phyloP scores from a whole-genome alignment of 2,113 vertebrate species.

The Tetrax tetrax region DNA sequence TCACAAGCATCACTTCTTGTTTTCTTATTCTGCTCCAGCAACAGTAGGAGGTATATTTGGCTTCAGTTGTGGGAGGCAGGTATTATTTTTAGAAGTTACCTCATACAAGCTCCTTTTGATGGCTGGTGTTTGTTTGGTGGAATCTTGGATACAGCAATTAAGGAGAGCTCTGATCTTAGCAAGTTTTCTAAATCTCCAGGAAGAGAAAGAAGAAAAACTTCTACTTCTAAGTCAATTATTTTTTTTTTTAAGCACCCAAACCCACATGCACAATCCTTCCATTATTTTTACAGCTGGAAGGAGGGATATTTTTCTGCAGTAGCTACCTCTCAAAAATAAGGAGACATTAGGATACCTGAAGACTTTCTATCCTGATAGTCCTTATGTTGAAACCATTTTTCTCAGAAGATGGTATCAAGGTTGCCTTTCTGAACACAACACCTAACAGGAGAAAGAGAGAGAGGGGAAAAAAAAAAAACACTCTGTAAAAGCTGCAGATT shows the following conservation, averaged over 20 bases:
- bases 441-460: background rate
- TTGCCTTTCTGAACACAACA: background rate
- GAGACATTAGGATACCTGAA: background rate
- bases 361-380: background rate
- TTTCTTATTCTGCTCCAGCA: slow-evolving; percentile 5
- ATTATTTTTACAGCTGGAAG: background rate
- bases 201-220: slow-evolving; percentile 11
- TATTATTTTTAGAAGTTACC: slow-evolving; percentile 57
- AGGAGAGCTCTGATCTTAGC: slow-evolving; percentile 50
- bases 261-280: background rate
- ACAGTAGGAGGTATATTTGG: slow-evolving; percentile 47
- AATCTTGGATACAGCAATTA: slow-evolving; percentile 44
- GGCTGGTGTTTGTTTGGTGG: slow-evolving; percentile 40
- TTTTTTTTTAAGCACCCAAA: background rate
- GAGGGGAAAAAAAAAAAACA: background rate
- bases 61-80: slow-evolving; percentile 47
- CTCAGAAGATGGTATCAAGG: background rate
- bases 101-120: slow-evolving; percentile 43
- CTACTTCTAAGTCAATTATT: background rate
- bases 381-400: background rate
- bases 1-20: background rate
- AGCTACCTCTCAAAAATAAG: background rate
- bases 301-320: background rate
- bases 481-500: background rate
- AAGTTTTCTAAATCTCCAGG: background rate